Conservation (phyloP, 1,140 invertebrate genomes). For the Philotrypesis tridentata region DNA sequence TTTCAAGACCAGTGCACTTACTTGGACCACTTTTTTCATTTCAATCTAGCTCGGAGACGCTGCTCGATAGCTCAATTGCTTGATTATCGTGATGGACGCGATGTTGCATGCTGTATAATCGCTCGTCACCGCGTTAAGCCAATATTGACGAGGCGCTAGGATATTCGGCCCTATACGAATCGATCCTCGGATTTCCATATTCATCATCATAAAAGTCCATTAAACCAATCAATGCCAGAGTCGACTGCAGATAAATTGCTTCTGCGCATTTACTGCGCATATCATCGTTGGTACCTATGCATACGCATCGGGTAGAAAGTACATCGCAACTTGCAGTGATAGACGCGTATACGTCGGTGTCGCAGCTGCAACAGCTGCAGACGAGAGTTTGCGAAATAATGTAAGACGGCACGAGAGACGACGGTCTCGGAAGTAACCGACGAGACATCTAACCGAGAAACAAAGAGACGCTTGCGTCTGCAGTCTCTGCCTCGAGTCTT, state of each 20-base stretch:
- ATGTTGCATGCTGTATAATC: too few relatives aligned
- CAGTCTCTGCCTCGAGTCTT: too few relatives aligned
- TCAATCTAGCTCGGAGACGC: not conserved
- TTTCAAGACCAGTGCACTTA: too few relatives aligned
- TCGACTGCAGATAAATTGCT: not conserved
- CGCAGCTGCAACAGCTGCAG: too few relatives aligned
- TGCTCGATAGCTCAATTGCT: not conserved
- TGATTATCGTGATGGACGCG: not conserved
- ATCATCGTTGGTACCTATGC: not conserved
- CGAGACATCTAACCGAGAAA: slow-evolving; percentile 1
- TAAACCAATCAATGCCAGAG: slow-evolving; percentile 28
- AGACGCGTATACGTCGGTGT: not conserved
- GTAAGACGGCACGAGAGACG: not conserved
- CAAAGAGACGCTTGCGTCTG: not conserved
- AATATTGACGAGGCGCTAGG: not conserved
- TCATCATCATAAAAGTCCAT: slow-evolving; percentile 15
- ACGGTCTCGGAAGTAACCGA: not conserved
- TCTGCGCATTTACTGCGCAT: not conserved
- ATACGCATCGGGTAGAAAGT: not conserved
- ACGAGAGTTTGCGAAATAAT: not conserved
- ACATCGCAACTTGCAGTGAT: not conserved
- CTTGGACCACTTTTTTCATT: too few relatives aligned
- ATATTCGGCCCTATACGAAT: too few relatives aligned
- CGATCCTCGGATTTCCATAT: not conserved
- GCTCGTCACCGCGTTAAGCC: not conserved